Conservation (phyloP, 1,140 invertebrate species). For the Lucilia cuprina region DNA sequence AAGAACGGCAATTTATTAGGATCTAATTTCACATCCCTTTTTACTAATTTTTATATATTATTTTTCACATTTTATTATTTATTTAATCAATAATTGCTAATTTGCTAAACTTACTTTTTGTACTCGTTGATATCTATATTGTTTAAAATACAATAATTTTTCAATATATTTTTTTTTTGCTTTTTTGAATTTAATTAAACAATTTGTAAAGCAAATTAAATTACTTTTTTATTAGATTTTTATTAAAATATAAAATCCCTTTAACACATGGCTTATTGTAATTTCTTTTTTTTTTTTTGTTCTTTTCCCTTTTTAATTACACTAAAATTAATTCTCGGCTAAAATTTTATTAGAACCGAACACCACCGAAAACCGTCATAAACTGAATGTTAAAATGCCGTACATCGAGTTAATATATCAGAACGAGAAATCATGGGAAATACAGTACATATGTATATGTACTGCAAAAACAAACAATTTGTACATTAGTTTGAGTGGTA, state of each 20-base stretch:
- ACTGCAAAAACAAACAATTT: background rate
- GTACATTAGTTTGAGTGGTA: background rate
- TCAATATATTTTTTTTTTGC: too few relatives aligned
- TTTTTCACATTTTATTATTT: too few relatives aligned
- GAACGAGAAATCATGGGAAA: background rate
- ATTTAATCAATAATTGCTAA: too few relatives aligned
- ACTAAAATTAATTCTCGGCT: background rate
- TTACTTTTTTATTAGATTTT: background rate
- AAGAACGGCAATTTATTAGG: too few relatives aligned
- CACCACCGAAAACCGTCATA: background rate
- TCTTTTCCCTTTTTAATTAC: background rate
- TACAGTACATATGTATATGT: background rate
- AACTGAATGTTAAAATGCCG: background rate
- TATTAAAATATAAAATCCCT: background rate
- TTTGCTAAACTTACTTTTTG: too few relatives aligned
- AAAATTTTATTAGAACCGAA: background rate
- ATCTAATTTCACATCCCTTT: too few relatives aligned
- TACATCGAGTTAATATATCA: background rate
- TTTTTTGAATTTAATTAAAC: too few relatives aligned
- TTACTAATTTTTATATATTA: too few relatives aligned
- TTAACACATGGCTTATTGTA: background rate
- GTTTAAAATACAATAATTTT: too few relatives aligned
- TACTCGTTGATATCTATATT: too few relatives aligned
- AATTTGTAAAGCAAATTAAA: too few relatives aligned
- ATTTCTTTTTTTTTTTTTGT: background rate